Percentiles rank a stretch among this genome's conserved stretches.
These are phyloP conservation scores for Protaetia brevitarsis DNA, from an alignment of 1,140 invertebrate species.

Conservation along the genomic window DNA sequence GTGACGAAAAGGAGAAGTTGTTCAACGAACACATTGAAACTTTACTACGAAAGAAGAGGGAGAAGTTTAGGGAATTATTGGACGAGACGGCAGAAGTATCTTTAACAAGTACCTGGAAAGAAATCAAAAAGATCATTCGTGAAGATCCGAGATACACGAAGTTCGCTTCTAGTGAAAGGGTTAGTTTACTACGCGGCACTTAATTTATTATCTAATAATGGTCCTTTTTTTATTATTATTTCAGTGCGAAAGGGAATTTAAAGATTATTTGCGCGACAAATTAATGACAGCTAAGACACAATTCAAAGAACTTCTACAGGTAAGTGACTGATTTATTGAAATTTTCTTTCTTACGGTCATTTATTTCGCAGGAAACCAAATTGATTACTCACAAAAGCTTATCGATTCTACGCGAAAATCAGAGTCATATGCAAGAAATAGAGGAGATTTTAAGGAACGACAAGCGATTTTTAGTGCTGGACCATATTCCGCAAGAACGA, in stretches of 20 bases:
- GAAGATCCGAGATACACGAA: constrained; percentile 89
- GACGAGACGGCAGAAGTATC: constrained; percentile 70
- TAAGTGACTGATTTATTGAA: constrained; percentile 40
- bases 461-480: constrained; percentile 83
- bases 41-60: constrained; percentile 84
- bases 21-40: constrained; percentile 91
- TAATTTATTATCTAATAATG: neutral
- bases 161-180: constrained; percentile 86
- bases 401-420: constrained; percentile 71
- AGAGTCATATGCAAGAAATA: constrained; percentile 80
- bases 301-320: constrained; percentile 85
- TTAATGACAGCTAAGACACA: constrained; percentile 86
- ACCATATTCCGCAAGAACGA: constrained; percentile 85
- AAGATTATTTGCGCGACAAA: constrained; percentile 94
- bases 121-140: constrained; percentile 84
- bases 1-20: constrained; percentile 86
- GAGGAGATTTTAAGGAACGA: constrained; percentile 89
- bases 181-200: constrained; percentile 49
- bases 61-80: constrained; percentile 86
- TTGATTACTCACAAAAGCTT: constrained; percentile 89
- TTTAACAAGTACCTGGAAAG: constrained; percentile 87
- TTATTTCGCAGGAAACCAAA: constrained; percentile 78
- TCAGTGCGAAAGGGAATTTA: constrained; percentile 92
- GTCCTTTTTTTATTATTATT: constrained; percentile 35
- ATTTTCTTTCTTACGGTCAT: neutral